Base-by-base conservation (phyloP, 2,888 invertebrate species). In the Itoplectis maculator region DNA sequence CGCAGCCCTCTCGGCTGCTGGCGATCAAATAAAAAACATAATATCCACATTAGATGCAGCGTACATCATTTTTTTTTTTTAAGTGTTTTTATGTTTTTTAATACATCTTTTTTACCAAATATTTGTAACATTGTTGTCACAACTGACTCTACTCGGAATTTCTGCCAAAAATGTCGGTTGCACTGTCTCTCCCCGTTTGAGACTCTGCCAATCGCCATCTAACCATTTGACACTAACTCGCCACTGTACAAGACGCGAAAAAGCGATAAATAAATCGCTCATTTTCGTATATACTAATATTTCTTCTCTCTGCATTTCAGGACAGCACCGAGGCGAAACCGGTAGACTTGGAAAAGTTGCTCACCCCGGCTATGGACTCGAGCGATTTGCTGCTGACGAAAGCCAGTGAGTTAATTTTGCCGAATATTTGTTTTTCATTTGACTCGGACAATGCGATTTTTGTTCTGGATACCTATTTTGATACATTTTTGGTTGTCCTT, bases 361-460 rank as follows among this genome's bases (percentile, higher is more conserved):
- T 98, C 93, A 97, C 97, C 2, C 97, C 97, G 73, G 97, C 97
- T n/a, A 95, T 96, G 85, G 97, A 97, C 93, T 95, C 95, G 86
- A 95, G 95, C 83, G 96, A 97, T 93, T 95, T 96, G 90, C 93
- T 96, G 88, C 97, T 97, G 72, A 95, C 95, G 91, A 96, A 95
- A 92, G 95, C 95, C 92, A 95, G 95, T 94, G 95, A 61, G 20
- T 59, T n/a, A 66, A 47, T 11, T 65, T 70, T 65, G 37, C 51
- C 40, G 13, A 81, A 61, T 73, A 61, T 59, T 73, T 35, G 35
- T 15, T 35, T 29, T 68, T 42, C 45, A 29, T 59, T 29, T 59
- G n/a, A n/a, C n/a, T n/a, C n/a, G n/a, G n/a, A n/a, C n/a, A n/a
- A n/a, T n/a, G n/a, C 20, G 7, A 13, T 37, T 42, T 23, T 18